Evolutionary conservation across 2,113 vertebrate genomes (phyloP), one percentile per base, ranked within the genome.

Genomic region (Cephalopterus ornatus): DNA sequence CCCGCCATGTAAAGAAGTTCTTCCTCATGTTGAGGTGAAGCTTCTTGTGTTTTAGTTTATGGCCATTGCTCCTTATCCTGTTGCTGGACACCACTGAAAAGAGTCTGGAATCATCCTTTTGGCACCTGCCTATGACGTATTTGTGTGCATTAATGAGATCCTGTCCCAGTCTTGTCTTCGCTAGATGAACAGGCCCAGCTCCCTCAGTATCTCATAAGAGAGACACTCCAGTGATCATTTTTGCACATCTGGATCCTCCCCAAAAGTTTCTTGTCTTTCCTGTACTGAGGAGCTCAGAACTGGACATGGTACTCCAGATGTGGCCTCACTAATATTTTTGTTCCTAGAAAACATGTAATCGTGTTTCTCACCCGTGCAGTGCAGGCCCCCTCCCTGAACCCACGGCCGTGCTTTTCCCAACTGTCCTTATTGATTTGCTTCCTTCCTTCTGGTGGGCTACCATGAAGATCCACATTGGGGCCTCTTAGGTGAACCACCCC

Each of bases 341-440:
- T 12, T 42, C 6, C 26, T 41, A 47, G 53, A 35, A 61, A 80
- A 35, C 3, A 7, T 17, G 2, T 20, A 53, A n/a, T 8, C 6
- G 22, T 67, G 30, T 68, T n/a, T 82, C 78, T 68, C 16, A n/a
- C 9, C 12, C 53, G 17, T 35, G 14, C 28, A 18, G 7, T 46
- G 39, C n/a, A 75, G 20, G 9, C 24, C 7, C 17, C 3, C 11
- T n/a, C n/a, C 30, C 30, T 59, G 61, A 75, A 47, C 14, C 23
- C 8, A 3, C 22, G 61, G 8, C 33, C 67, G 37, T 82, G 39
- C 39, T 83, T 59, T 30, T 75, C 14, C n/a, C 26, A 27, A 21
- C 21, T 67, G 14, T 1, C 14, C 20, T 12, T 49, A 70, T 8
- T 17, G 41, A 7, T 6, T 32, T 0, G 0, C 30, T 24, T 70